phyloP scores from a whole-genome alignment of 1,140 invertebrate species.

The Neodiprion virginianus region DNA sequence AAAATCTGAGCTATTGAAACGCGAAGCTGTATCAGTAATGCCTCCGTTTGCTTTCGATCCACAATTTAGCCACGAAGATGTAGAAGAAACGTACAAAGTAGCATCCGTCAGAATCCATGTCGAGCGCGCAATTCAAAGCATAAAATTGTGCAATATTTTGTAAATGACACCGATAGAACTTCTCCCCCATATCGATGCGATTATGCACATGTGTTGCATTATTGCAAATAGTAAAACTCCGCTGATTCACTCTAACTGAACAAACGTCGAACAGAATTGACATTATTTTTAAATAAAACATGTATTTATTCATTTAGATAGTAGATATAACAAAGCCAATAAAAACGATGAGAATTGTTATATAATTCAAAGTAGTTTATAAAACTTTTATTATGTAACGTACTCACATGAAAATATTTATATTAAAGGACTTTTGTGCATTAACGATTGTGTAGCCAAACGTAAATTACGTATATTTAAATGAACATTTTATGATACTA shows the following conservation, averaged over 20 bases:
- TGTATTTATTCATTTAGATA: neutral
- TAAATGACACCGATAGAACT: conserved; percentile 22
- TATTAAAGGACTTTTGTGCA: too few species aligned
- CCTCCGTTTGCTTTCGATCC: conserved; percentile 22
- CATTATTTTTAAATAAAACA: neutral
- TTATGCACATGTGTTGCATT: conserved; percentile 17
- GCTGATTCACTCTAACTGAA: conserved; percentile 20
- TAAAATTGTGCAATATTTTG: conserved; percentile 29
- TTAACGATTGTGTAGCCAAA: too few species aligned
- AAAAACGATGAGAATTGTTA: too few species aligned
- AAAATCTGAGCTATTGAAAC: conserved; percentile 24
- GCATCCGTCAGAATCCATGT: conserved; percentile 34
- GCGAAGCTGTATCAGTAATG: conserved; percentile 25
- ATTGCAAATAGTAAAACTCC: conserved; percentile 28
- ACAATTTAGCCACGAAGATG: conserved; percentile 26
- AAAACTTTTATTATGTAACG: too few species aligned
- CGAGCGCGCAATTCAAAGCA: conserved; percentile 30
- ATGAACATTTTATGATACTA: too few species aligned
- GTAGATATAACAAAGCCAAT: neutral
- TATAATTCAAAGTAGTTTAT: too few species aligned
- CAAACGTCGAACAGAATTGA: neutral
- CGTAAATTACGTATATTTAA: too few species aligned
- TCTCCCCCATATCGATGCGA: conserved; percentile 20
- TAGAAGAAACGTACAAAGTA: conserved; percentile 26
- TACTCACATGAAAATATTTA: too few species aligned